Base-by-base conservation (phyloP, 2,113 vertebrate genomes). In the Arizona elegans region DNA sequence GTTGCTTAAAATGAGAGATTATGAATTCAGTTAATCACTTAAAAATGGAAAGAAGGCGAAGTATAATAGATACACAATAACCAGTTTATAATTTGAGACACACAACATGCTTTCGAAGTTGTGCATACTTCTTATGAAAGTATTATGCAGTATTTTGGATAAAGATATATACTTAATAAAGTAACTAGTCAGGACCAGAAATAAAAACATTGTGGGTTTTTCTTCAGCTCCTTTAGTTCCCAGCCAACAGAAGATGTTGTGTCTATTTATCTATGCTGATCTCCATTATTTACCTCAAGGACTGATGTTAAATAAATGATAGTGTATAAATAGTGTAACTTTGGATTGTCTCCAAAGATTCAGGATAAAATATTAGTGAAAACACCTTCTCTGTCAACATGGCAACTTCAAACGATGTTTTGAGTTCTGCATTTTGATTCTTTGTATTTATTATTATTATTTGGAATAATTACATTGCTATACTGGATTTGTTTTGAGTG, bases 391-490 rank as follows among this genome's bases (percentile, higher is more conserved):
- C 90, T 95, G 13, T n/a, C 53, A 85, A 94, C 24, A 86, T 90
- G 87, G 55, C 50, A 91, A 33, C 58, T 95, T 87, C 33, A 33
- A 75, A 50, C 91, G 92, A 38, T 65, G 26, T 91, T 54, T 59
- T 87, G 93, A 0, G 0, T 38, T 81, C 53, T 87, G 0, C 75
- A 52, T n/a, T 10, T 53, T 55, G 91, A 93, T 95, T 89, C 56
- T 29, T 90, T 47, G 58, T 94, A 91, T 56, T 92, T 50, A 59
- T 59, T 50, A 59, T 59, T 59, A 8, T 94, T 91, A 91, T 95
- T 95, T 59, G 56, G 93, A 9, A 65, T 86, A 91, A 92, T 90
- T 94, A 93, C 65, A 50, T 47, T 95, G 58, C 90, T 94, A 91
- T 5, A 75, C 26, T 75, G 13, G 29, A 13, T 75, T 33, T 75